Evolutionary conservation across 2,797 vertebrate species (phyloP).

Genomic region (Melanotaenia maccullochi): DNA sequence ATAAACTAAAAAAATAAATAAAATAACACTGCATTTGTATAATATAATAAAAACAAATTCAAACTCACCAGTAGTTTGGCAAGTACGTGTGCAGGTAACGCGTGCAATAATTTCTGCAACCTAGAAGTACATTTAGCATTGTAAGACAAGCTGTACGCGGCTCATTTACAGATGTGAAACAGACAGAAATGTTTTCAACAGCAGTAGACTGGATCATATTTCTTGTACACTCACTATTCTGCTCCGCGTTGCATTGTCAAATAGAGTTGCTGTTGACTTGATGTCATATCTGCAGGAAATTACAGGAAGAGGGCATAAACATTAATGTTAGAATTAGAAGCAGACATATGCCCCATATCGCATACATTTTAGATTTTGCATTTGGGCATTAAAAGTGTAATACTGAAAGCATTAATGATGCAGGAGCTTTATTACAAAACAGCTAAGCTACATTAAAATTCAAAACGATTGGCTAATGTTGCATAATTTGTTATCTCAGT

Average conservation of each 20-base stretch:
- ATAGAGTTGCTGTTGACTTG: conserved; percentile 91
- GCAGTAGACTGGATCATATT: neutral
- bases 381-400: conserved; percentile 5
- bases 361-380: neutral
- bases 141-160: neutral
- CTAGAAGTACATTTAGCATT: conserved; percentile 48
- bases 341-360: neutral
- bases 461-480: neutral
- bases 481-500: conserved; percentile 16
- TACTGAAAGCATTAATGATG: neutral
- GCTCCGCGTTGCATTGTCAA: conserved; percentile 94
- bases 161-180: neutral
- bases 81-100: conserved; percentile 69
- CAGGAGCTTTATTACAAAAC: neutral
- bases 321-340: neutral
- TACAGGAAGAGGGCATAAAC: neutral
- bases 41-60: neutral
- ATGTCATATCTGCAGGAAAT: conserved; percentile 89
- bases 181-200: neutral
- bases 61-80: conserved; percentile 78
- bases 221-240: conserved; percentile 90
- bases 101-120: conserved; percentile 80
- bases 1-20: neutral
- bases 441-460: neutral
- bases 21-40: neutral